Evolutionary conservation across 2,888 invertebrate genomes (phyloP).

Genomic region (Cosmia pyralina): DNA sequence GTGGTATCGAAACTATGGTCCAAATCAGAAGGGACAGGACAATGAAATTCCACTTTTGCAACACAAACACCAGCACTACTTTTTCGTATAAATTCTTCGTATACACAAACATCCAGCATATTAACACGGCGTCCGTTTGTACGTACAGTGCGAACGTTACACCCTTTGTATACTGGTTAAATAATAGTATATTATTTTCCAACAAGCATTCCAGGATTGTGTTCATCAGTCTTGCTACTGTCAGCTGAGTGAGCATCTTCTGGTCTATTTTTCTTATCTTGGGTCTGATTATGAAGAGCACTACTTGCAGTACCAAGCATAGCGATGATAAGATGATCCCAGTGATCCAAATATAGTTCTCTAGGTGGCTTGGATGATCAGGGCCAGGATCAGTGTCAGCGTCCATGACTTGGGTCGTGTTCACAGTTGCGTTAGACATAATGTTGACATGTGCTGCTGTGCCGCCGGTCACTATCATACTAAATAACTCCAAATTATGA

Average conservation of each 20-base stretch:
- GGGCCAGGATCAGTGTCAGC: fast-evolving
- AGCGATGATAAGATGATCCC: constrained; percentile 73
- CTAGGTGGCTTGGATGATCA: not conserved
- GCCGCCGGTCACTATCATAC: not conserved
- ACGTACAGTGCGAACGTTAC: constrained; percentile 67
- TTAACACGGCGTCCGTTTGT: constrained; percentile 75
- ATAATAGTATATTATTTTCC: constrained; percentile 8
- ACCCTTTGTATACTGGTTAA: constrained; percentile 21
- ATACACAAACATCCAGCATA: constrained; percentile 81
- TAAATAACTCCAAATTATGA: not conserved
- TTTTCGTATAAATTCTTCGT: constrained; percentile 81
- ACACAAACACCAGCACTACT: constrained; percentile 75
- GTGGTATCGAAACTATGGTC: constrained; percentile 68
- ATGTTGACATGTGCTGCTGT: not conserved
- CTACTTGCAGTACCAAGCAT: constrained; percentile 71
- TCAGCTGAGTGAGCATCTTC: constrained; percentile 76
- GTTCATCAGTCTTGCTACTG: constrained; percentile 75
- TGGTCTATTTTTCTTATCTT: constrained; percentile 77
- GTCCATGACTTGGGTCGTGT: not conserved
- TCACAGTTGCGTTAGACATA: constrained; percentile 26
- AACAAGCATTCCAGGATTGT: constrained; percentile 71
- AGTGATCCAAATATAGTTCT: constrained; percentile 21
- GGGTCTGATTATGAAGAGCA: constrained; percentile 68
- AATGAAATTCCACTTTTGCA: constrained; percentile 66
- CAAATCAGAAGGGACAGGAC: constrained; percentile 69